Evolutionary conservation across 2,797 vertebrate genomes (phyloP), one percentile per base, ranked within the genome.

Genomic region (Sebastolobus alascanus): DNA sequence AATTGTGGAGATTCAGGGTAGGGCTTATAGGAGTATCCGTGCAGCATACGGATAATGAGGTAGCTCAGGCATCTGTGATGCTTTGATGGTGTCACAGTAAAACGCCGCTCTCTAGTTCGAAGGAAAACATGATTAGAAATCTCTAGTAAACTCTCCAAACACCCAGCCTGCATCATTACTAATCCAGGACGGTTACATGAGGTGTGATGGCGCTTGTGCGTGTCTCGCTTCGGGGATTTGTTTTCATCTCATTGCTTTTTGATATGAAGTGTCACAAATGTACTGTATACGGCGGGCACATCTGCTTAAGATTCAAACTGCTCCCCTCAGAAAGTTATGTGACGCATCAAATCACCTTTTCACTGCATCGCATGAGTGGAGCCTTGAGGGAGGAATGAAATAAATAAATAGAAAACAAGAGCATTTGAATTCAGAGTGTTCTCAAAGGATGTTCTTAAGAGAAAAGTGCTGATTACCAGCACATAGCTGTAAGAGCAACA

Each of bases 341-440:
- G 60, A 59, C 61, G n/a, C 33, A 80, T 90, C 86, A 86, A 84
- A 87, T 84, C 80, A 75, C 89, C 83, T 89, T 87, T 84, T 86
- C 78, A 68, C 77, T 66, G 71, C 72, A 31, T 61, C 14, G 68
- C 70, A 70, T 56, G 68, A 84, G 61, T 55, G 75, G 52, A 38
- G 76, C 77, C 83, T 74, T 22, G 4, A 40, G 64, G 79, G 73
- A 76, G 74, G 75, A 86, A 77, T 72, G 8, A 88, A 88, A 84
- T 87, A 82, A 91, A 92, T 86, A 90, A 89, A 87, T 88, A 80
- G 61, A 78, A 87, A 93, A 90, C 88, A 86, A 85, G 82, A 75
- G 71, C 68, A 85, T 90, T 84, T 83, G 80, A 90, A 90, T 93
- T 88, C 82, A 79, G 73, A 79, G 75, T 68, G 75, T 83, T 84